Conservation (phyloP, 2,797 vertebrate genomes). For the Acanthis flammea region DNA sequence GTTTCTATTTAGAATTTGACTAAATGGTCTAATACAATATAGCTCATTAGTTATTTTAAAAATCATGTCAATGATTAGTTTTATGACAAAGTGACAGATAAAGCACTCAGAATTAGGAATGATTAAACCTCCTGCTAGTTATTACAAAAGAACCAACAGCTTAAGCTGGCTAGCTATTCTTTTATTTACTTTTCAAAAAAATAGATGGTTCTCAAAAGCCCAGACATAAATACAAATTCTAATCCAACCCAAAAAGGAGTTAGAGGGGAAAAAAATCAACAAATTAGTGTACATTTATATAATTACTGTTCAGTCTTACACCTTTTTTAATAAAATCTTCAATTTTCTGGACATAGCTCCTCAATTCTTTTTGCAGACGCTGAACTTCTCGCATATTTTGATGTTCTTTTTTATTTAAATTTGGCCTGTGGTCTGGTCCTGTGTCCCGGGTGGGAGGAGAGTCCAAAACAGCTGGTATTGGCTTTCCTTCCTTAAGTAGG, state of each 20-base stretch:
- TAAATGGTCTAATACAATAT: not conserved
- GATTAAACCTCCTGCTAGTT: not conserved
- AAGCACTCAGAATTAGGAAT: not conserved
- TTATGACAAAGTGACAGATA: not conserved
- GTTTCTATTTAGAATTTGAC: not conserved
- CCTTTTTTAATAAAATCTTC: slow-evolving; percentile 85
- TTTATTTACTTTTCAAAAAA: not conserved
- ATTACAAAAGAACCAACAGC: not conserved
- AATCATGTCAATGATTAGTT: not conserved
- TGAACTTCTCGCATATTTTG: slow-evolving; percentile 79
- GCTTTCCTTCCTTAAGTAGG: slow-evolving; percentile 47
- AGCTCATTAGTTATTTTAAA: not conserved
- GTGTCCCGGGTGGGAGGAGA: slow-evolving; percentile 76
- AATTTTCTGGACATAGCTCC: slow-evolving; percentile 84
- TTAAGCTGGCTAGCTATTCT: not conserved
- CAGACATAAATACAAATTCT: not conserved
- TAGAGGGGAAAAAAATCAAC: not conserved
- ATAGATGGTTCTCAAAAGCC: not conserved
- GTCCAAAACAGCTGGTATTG: not conserved
- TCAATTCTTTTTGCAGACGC: slow-evolving; percentile 85
- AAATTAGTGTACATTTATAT: not conserved
- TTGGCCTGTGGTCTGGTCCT: not conserved
- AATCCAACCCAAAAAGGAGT: not conserved
- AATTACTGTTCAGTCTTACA: slow-evolving; percentile 51
- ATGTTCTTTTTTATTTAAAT: slow-evolving; percentile 34